Evolutionary conservation across 2,888 invertebrate genomes (phyloP), one percentile per base, ranked within the genome.

Genomic region (Sturmia bella): DNA sequence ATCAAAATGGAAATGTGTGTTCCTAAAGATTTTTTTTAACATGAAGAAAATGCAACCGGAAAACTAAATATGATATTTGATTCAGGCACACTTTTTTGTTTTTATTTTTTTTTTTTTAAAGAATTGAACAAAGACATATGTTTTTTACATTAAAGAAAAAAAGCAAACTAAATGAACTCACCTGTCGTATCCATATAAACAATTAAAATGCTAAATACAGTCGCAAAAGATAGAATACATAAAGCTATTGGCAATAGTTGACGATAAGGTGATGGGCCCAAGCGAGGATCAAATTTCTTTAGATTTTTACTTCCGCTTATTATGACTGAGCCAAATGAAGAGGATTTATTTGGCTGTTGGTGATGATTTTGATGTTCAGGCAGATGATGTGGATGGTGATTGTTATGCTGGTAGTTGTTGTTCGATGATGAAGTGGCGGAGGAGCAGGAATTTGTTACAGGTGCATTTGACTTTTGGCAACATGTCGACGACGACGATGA

Each of bases 171-270:
- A 69, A 11, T 12, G 41, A 66, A 87, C 89, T 92, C 90, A 95
- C 95, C 95, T 91, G 94, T 95, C 86, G 95, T 95, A 89, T 96
- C 95, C 94, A 95, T 95, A 90, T 95, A 96, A 85, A 96, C 93
- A 54, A 96, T 93, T 84, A 96, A 92, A 87, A 95, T 92, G 12
- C 95, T 94, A 94, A 96, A 95, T 37, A 95, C 96, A 37, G 95
- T 95, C 77, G 95, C 95, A 91, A 96, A 96, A 11, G 95, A 95
- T 82, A 95, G 92, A 84, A 96, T 92, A 91, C 95, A 96, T 84
- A 95, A 91, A 57, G 94, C 93, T 39, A 95, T 93, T 0, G 96
- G 95, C 87, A 95, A 90, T 78, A 95, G 91, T 84, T 91, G 91
- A 84, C 91, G 89, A 84, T 91, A 90, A 81, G 89, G 89, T 85